Evolutionary conservation across 2,797 vertebrate genomes (phyloP).

Genomic region (Geotrypetes seraphini): DNA sequence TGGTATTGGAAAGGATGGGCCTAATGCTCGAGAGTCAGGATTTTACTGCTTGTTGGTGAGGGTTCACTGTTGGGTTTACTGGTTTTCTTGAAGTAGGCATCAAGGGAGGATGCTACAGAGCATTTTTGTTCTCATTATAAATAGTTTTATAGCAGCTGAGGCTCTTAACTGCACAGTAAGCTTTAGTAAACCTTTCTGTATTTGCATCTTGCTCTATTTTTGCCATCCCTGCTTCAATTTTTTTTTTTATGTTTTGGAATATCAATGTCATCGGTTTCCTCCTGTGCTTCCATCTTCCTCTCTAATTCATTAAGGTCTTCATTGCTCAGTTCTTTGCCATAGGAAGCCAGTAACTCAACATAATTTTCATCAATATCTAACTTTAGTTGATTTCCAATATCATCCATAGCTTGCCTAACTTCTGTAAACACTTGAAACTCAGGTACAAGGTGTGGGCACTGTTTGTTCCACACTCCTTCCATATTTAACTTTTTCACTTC

Average conservation of each 20-base stretch:
- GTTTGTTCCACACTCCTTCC: background rate
- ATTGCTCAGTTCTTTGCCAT: too few relatives aligned
- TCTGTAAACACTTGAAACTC: too few relatives aligned
- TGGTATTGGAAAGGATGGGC: too few relatives aligned
- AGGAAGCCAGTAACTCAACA: too few relatives aligned
- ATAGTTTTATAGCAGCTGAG: background rate
- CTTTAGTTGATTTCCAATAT: background rate
- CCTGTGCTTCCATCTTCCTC: too few relatives aligned
- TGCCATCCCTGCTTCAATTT: background rate
- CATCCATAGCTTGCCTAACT: background rate
- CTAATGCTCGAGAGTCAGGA: too few relatives aligned
- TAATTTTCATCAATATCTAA: background rate
- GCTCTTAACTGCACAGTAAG: background rate
- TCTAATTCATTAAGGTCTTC: too few relatives aligned
- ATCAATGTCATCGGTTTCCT: too few relatives aligned
- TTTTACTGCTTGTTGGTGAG: too few relatives aligned
- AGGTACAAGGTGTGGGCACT: background rate
- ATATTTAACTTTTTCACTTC: background rate
- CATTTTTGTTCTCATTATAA: background rate
- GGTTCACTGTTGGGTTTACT: too few relatives aligned
- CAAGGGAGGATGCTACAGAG: too few relatives aligned
- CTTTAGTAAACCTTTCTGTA: background rate
- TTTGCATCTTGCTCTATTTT: conserved; percentile 1
- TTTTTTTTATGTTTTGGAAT: background rate
- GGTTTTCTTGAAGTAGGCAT: too few relatives aligned